phyloP scores from a whole-genome alignment of 64 coral and sea anemone genomes.

The Exaiptasia diaphana region DNA sequence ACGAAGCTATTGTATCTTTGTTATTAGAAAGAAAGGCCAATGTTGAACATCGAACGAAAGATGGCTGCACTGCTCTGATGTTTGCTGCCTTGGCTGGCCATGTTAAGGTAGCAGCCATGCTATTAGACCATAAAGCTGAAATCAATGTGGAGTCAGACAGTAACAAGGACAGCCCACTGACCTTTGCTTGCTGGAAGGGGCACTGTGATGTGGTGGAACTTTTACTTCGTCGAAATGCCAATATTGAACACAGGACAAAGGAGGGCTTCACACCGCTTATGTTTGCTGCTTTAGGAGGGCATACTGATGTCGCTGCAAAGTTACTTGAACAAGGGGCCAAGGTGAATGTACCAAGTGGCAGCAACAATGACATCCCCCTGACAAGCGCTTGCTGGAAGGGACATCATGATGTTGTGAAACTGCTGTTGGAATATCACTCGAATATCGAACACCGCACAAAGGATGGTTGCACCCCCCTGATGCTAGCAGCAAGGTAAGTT shows the following conservation, averaged over 20 bases:
- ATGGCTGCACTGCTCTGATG: conserved; percentile 99
- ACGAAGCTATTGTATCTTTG: conserved; percentile 91
- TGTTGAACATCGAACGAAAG: conserved; percentile 96
- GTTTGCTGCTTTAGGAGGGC: conserved; percentile 97
- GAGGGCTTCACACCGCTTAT: conserved; percentile 98
- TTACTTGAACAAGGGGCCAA: conserved; percentile 81
- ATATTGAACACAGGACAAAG: conserved; percentile 97
- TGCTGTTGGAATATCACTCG: conserved; percentile 85
- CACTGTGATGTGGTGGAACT: conserved; percentile 97
- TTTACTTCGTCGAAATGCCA: conserved; percentile 85
- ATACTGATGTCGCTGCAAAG: conserved; percentile 91
- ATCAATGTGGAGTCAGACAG: conserved; percentile 99
- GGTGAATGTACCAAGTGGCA: conserved; percentile 96
- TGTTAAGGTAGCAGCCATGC: conserved; percentile 96
- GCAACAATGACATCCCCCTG: conserved; percentile 97
- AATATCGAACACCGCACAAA: conserved; percentile 99
- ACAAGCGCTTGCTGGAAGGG: conserved; percentile 99
- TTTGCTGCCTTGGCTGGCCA: conserved; percentile 97
- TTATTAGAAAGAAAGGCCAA: conserved; percentile 75
- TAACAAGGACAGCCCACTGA: conserved; percentile 98
- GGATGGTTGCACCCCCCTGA: conserved; percentile 97
- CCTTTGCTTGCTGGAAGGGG: conserved; percentile 99
- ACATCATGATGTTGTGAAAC: conserved; percentile 95
- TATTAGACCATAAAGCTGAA: conserved; percentile 84
- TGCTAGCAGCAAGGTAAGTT: conserved; percentile 94